phyloP scores from a whole-genome alignment of 1,140 invertebrate genomes.

The Scaptomyza montana region DNA sequence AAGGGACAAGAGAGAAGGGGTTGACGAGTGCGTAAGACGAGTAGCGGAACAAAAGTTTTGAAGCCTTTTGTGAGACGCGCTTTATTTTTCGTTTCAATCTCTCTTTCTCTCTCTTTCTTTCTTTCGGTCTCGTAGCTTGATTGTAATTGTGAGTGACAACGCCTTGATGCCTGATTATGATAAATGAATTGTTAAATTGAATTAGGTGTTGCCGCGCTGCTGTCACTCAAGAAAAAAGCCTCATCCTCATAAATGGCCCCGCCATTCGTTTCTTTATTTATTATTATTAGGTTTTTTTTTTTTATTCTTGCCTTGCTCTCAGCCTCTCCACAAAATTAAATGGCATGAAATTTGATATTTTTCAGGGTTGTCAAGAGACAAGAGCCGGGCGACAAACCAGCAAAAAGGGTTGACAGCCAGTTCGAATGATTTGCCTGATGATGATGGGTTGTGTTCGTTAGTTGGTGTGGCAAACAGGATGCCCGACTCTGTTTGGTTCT shows the following conservation, averaged over 20 bases:
- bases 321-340: slow-evolving; percentile 72
- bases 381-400: slow-evolving; percentile 15
- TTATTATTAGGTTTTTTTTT: slow-evolving; percentile 19
- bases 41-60: slow-evolving; percentile 51
- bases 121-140: slow-evolving; percentile 40
- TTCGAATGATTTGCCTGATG: not conserved
- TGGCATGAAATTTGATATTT: slow-evolving; percentile 82
- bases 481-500: not conserved
- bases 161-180: slow-evolving; percentile 82
- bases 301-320: slow-evolving; percentile 37
- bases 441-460: not conserved
- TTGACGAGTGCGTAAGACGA: slow-evolving; percentile 51
- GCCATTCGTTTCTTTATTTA: slow-evolving; percentile 9
- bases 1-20: not conserved
- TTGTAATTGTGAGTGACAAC: slow-evolving; percentile 82
- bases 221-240: slow-evolving; percentile 64
- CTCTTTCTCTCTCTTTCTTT: not conserved
- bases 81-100: slow-evolving; percentile 31
- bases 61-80: slow-evolving; percentile 34
- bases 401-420: slow-evolving; percentile 47
- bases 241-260: slow-evolving; percentile 55
- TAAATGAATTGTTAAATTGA: slow-evolving; percentile 83
- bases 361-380: slow-evolving; percentile 57
- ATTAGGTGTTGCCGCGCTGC: slow-evolving; percentile 78
- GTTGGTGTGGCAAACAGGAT: slow-evolving; percentile 16